Evolutionary conservation across 2,888 invertebrate genomes (phyloP), one percentile per base, ranked within the genome.

Genomic region (Synergus gifuensis): DNA sequence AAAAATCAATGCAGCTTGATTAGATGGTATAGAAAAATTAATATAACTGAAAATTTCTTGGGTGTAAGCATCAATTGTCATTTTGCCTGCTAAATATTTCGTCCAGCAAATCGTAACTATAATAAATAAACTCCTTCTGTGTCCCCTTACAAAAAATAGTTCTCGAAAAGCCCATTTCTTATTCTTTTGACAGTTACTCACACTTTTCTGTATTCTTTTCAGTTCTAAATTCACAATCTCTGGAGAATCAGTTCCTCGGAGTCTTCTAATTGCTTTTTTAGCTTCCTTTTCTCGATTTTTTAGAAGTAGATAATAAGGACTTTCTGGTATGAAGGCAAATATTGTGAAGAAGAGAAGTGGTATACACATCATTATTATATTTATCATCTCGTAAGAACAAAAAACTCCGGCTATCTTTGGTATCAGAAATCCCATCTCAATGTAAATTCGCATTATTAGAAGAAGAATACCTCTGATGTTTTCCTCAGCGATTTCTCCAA

Each of bases 301-400:
- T 76, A 94, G 93, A 36, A 94, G 92, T 87, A 93, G 93, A 87
- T 93, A 94, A 85, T 95, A 94, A 0, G 96, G 96, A 3, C 95
- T 95, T 89, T 96, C 96, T 0, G 95, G 95, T 93, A 95, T 94
- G 58, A 94, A 93, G 69, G 93, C 92, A 88, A 95, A 94, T 1
- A 93, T 93, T 1, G 94, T 89, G n/a, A 95, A 92, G 86, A 94
- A 94, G 1, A 94, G 85, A 46, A 94, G 91, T 0, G 95, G 94
- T 79, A 94, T 92, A 0, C 94, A 90, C 64, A 94, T 92, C 78
- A 94, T 93, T 14, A 93, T 86, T 8, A 93, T 87, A 9, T 94
- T 94, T 12, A 95, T 87, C 54, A 90, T 89, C 63, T 91, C 88
- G 90, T 94, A 95, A 7, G 92, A 89, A 1, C 93, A 87, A 78